phyloP scores from a whole-genome alignment of 2,888 invertebrate genomes.

The Laothoe populi region DNA sequence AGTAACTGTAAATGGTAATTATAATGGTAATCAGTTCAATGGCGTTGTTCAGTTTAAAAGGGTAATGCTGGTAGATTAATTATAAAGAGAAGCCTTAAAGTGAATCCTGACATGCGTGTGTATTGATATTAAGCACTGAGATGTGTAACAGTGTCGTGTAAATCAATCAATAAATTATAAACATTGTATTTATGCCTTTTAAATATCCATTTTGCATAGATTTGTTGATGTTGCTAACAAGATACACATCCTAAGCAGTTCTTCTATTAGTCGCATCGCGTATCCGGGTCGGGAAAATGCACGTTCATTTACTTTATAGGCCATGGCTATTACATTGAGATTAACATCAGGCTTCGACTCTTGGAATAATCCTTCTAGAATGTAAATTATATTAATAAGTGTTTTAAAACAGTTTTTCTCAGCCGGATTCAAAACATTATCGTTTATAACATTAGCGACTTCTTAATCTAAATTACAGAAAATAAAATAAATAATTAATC shows the following conservation, averaged over 20 bases:
- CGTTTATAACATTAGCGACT: background rate
- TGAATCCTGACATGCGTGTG: too few relatives aligned
- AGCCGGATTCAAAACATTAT: background rate
- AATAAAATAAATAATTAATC: conserved; percentile 2
- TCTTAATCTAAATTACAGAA: conserved; percentile 1
- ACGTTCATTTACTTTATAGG: background rate
- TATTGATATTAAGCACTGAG: too few relatives aligned
- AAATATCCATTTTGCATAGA: too few relatives aligned
- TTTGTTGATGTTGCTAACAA: background rate
- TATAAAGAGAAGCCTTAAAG: too few relatives aligned
- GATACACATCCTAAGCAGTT: background rate
- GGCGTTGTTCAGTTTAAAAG: too few relatives aligned
- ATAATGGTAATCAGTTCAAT: too few relatives aligned
- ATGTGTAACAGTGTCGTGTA: too few relatives aligned
- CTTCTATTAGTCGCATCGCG: background rate
- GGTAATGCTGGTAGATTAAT: too few relatives aligned
- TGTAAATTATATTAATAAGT: background rate
- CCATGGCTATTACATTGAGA: background rate
- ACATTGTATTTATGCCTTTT: too few relatives aligned
- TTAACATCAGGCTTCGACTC: background rate
- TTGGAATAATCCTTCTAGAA: background rate
- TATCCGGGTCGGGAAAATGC: background rate
- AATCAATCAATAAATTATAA: too few relatives aligned
- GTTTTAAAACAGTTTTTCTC: background rate
- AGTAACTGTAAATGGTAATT: too few relatives aligned